Evolutionary conservation across 2,888 invertebrate genomes (phyloP).

Genomic region (Coronaproctus castanopsis): DNA sequence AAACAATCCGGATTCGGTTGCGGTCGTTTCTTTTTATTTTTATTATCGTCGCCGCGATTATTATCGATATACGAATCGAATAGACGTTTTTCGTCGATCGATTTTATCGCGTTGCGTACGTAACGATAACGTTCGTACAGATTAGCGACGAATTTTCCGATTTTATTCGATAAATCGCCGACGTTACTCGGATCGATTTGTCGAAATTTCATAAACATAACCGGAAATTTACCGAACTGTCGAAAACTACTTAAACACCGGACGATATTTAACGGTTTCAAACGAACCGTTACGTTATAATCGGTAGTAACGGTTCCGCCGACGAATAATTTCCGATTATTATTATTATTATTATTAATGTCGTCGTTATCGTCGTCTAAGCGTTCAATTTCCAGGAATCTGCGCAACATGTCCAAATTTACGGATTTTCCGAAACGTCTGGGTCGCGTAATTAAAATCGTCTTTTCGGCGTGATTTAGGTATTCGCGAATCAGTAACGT

Average conservation of each 20-base stretch:
- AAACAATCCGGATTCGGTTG: neutral
- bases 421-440: constrained; percentile 1
- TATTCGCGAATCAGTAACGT: constrained; percentile 1
- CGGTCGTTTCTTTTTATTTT: neutral
- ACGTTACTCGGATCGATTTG: neutral
- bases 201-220: neutral
- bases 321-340: neutral
- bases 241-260: neutral
- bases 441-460: neutral
- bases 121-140: neutral
- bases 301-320: neutral
- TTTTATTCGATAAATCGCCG: neutral
- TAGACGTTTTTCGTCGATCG: neutral
- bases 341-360: neutral
- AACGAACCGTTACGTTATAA: neutral
- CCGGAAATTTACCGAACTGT: neutral
- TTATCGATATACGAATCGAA: too few relatives aligned
- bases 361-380: neutral
- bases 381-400: constrained; percentile 2
- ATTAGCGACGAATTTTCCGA: neutral
- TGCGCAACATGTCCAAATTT: constrained; percentile 2
- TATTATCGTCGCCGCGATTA: too few relatives aligned
- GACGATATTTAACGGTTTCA: neutral
- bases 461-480: neutral
- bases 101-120: neutral